Conservation (phyloP, 2,888 invertebrate genomes). For the Deilephila porcellus region DNA sequence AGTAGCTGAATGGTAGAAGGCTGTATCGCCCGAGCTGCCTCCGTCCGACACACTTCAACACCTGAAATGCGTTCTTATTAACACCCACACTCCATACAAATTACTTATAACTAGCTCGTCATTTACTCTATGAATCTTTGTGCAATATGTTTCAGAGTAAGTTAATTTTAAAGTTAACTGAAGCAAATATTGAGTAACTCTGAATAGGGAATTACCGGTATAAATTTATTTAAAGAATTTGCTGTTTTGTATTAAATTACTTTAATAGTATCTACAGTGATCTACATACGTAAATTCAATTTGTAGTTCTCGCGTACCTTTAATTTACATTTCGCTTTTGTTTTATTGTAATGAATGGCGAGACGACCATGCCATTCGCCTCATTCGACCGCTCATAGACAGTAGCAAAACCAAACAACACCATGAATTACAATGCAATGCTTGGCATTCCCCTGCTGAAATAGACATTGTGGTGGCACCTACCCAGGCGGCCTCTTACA, state of each 20-base stretch:
- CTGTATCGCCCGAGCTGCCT: constrained; percentile 29
- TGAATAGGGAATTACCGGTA: not conserved
- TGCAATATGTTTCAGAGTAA: not conserved
- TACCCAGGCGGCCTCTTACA: no score
- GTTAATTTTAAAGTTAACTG: not conserved
- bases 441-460: no score
- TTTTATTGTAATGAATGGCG: no score
- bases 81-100: not conserved
- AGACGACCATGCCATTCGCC: no score
- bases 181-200: not conserved
- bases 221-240: not conserved
- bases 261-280: not conserved
- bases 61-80: constrained; percentile 22
- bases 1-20: constrained; percentile 43
- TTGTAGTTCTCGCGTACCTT: not conserved
- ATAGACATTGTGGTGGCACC: no score
- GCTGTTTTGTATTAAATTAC: not conserved
- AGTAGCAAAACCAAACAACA: no score
- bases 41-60: constrained; percentile 30
- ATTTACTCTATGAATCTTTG: not conserved
- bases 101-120: not conserved
- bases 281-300: not conserved
- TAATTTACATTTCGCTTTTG: not conserved
- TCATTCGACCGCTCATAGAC: no score
- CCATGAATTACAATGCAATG: no score